Base-by-base conservation (phyloP, 2,888 invertebrate genomes). In the Campoletis raptor region DNA sequence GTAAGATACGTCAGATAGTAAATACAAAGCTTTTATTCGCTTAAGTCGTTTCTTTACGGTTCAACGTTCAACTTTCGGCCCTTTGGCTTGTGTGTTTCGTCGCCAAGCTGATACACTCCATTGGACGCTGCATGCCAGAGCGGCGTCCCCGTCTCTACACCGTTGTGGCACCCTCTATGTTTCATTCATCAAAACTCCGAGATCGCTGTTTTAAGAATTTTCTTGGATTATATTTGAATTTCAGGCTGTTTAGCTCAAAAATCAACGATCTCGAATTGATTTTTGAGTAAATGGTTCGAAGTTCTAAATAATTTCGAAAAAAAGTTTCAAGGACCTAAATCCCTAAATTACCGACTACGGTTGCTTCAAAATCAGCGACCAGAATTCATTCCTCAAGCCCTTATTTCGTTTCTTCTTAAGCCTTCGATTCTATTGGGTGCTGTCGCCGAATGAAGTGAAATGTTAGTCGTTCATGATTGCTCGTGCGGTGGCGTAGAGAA, bases 1-100 rank as follows among this genome's bases (percentile, higher is more conserved):
- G 40, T 2, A 21, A 42, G 24, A 81, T 48, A 74, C 52, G 54
- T 52, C 67, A 72, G 74, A 81, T 54, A 37, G 66, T 67, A 21
- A 66, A 77, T 61, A 73, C 30, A 52, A 64, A 15, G 37, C 40
- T 64, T 70, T 81, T 79, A 79, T 80, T 76, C 70, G 76, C 76
- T 79, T 85, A 72, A 37, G 9, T 61, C 24, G 30, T 67, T 12
- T 18, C 30, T 76, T 82, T 52, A 85, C 85, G 61, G 82, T 83
- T 76, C 83, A 83, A 83, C 83, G 82, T 82, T 76, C 82, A 85
- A 77, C 78, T 79, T n/a, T 10, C 15, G 30, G 45, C 81, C 67
- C 76, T 37, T 5, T 48, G 67, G 73, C 73, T 73, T 73, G 66
- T 70, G 77, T 48, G 64, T 66, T 42, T 78, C 70, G 70, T 66